These are phyloP conservation scores for Nannobrachium achirus DNA, from an alignment of 2,113 vertebrate species.

Conservation along the genomic window DNA sequence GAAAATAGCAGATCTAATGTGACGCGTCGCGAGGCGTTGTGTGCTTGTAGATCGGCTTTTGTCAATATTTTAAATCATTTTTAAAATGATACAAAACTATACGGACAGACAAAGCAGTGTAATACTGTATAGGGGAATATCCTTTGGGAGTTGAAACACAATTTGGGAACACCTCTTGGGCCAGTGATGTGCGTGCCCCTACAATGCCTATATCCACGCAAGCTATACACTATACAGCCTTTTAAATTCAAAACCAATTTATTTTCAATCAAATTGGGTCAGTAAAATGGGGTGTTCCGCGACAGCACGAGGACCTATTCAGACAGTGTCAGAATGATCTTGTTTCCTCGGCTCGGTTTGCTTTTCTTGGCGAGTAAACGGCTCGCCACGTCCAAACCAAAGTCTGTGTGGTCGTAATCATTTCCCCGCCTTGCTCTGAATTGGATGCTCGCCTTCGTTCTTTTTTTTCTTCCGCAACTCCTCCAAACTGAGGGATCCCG, in stretches of 20 bases:
- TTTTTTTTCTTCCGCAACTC: constrained; percentile 35
- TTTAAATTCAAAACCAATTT: constrained; percentile 43
- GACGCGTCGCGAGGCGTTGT: no score
- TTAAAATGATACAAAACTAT: no score
- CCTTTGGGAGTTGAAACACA: constrained; percentile 2
- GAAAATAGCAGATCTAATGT: no score
- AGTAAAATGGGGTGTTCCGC: constrained; percentile 36
- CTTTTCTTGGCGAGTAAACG: constrained; percentile 69
- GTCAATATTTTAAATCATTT: no score
- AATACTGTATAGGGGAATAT: constrained; percentile 19
- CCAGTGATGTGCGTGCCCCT: constrained; percentile 21
- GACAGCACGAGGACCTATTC: constrained; percentile 32
- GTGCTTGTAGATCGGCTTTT: no score
- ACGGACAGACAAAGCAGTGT: constrained; percentile 22
- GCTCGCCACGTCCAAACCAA: constrained; percentile 46
- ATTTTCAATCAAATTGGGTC: constrained; percentile 43
- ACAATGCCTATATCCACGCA: constrained; percentile 19
- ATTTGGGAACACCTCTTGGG: constrained; percentile 5
- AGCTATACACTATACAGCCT: constrained; percentile 25
- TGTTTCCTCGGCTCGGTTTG: constrained; percentile 50
- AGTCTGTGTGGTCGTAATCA: constrained; percentile 52
- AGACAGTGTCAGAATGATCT: constrained; percentile 54
- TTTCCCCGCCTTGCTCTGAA: constrained; percentile 34
- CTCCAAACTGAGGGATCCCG: constrained; percentile 37
- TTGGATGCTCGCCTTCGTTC: constrained; percentile 26